A percentile compares a stretch with the other conserved stretches of the same genome.
These are phyloP conservation scores for Asobara japonica DNA, from an alignment of 1,140 invertebrate species.

Conservation along the genomic window DNA sequence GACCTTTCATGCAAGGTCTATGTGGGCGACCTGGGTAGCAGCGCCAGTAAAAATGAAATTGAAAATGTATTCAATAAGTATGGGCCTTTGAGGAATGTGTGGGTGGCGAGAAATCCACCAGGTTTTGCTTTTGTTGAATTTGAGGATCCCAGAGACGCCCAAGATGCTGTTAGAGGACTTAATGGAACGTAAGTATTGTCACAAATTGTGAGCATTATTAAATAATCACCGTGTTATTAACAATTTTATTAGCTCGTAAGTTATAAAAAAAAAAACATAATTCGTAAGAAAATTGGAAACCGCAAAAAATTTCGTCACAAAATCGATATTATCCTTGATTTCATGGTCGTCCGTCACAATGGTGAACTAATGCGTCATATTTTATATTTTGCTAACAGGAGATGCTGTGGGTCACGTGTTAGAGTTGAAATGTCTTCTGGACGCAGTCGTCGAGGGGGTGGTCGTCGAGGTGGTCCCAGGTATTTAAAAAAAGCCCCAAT, in stretches of 20 bases:
- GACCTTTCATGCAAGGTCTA: slow-evolving; percentile 97
- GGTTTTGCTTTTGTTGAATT: slow-evolving; percentile 99
- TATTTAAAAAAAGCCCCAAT: slow-evolving; percentile 61
- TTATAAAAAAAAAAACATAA: too few species aligned
- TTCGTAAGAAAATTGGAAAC: too few species aligned
- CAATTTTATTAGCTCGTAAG: too few species aligned
- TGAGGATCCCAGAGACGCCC: slow-evolving; percentile 96
- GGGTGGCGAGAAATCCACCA: slow-evolving; percentile 94
- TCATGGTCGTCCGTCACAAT: too few species aligned
- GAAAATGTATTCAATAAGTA: slow-evolving; percentile 94
- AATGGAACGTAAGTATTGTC: slow-evolving; percentile 87
- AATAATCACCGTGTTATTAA: slow-evolving; percentile 10
- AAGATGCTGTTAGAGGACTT: slow-evolving; percentile 94
- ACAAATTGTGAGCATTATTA: neutral
- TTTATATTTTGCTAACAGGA: slow-evolving; percentile 65
- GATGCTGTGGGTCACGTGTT: slow-evolving; percentile 84
- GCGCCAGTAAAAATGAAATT: slow-evolving; percentile 91
- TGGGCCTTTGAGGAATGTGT: slow-evolving; percentile 94
- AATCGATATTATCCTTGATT: too few species aligned
- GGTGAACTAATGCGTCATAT: too few species aligned
- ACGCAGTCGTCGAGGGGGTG: slow-evolving; percentile 77
- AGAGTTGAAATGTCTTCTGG: slow-evolving; percentile 90
- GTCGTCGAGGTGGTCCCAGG: slow-evolving; percentile 67
- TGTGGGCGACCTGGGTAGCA: slow-evolving; percentile 95
- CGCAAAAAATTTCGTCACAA: too few species aligned